These are phyloP conservation scores for Cheilosia impressa DNA, from an alignment of 2,888 invertebrate genomes.

Conservation along the genomic window DNA sequence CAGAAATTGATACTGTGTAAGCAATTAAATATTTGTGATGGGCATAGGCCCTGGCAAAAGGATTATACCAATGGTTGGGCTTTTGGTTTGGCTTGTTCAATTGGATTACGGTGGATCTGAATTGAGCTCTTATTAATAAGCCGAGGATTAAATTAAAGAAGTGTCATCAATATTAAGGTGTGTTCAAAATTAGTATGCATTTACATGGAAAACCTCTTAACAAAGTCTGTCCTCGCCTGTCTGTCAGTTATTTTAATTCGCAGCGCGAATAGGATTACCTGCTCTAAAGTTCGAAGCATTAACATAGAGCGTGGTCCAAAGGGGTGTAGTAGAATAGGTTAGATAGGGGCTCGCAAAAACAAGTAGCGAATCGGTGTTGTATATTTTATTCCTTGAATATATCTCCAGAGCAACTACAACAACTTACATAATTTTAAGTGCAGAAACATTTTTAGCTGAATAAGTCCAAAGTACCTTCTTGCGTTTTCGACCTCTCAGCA, in stretches of 20 bases:
- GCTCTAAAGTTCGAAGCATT: not conserved
- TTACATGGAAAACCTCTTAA: conserved; percentile 57
- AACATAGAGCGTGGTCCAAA: no score
- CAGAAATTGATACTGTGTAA: conserved; percentile 57
- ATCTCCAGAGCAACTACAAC: no score
- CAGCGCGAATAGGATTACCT: not conserved
- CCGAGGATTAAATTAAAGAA: no score
- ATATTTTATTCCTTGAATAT: no score
- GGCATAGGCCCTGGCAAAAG: conserved; percentile 36
- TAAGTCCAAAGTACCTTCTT: no score
- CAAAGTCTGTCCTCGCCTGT: not conserved
- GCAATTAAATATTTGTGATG: conserved; percentile 61
- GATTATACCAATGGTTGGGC: conserved; percentile 59
- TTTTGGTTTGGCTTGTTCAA: conserved; percentile 60
- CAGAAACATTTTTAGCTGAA: no score
- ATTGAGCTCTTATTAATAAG: conserved; percentile 40
- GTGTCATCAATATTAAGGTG: conserved; percentile 27
- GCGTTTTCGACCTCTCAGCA: no score
- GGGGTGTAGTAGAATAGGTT: no score
- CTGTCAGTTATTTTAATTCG: not conserved
- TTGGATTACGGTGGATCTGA: conserved; percentile 57
- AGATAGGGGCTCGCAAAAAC: no score
- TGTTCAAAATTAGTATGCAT: conserved; percentile 27
- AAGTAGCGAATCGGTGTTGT: no score
- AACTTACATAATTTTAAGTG: no score